Percentiles rank a stretch among this genome's conserved stretches.
These are phyloP conservation scores for Odocoileus virginianus DNA, from an alignment of 2,113 vertebrate genomes.

Conservation along the genomic window DNA sequence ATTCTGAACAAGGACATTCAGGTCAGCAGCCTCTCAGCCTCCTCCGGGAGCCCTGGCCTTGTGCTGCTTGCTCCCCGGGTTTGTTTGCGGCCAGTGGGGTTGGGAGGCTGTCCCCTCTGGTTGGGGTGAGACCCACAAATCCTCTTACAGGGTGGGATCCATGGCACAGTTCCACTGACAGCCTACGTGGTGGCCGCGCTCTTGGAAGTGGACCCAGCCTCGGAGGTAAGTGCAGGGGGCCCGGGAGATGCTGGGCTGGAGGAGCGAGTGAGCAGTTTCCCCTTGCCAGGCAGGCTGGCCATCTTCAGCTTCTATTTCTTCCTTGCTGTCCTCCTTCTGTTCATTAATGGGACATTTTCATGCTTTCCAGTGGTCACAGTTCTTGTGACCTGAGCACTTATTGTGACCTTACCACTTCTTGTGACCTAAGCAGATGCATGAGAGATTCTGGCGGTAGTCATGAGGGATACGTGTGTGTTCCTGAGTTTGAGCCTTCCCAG, in stretches of 20 bases:
- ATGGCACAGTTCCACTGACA: conserved; percentile 91
- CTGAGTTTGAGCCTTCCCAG: neutral
- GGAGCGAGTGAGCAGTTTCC: rapidly evolving
- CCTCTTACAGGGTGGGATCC: conserved; percentile 88
- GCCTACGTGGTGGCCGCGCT: conserved; percentile 92
- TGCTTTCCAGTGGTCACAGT: neutral
- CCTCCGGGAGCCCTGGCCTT: neutral
- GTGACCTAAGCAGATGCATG: neutral
- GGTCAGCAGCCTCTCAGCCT: conserved; percentile 75
- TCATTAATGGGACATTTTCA: neutral
- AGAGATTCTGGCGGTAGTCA: neutral
- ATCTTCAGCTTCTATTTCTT: neutral
- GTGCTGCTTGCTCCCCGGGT: neutral
- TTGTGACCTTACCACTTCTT: neutral
- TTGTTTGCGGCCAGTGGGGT: rapidly evolving
- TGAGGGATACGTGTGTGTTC: rapidly evolving
- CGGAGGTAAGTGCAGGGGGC: conserved; percentile 82
- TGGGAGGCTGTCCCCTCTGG: neutral
- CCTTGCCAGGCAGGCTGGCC: neutral
- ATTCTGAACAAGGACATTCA: conserved; percentile 95
- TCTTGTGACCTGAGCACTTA: neutral
- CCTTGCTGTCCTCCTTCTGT: neutral
- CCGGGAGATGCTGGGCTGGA: neutral
- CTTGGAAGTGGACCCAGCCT: conserved; percentile 89
- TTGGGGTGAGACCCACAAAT: neutral